Base-by-base conservation (phyloP, 2,888 invertebrate genomes). In the Pyrocoelia pectoralis region DNA sequence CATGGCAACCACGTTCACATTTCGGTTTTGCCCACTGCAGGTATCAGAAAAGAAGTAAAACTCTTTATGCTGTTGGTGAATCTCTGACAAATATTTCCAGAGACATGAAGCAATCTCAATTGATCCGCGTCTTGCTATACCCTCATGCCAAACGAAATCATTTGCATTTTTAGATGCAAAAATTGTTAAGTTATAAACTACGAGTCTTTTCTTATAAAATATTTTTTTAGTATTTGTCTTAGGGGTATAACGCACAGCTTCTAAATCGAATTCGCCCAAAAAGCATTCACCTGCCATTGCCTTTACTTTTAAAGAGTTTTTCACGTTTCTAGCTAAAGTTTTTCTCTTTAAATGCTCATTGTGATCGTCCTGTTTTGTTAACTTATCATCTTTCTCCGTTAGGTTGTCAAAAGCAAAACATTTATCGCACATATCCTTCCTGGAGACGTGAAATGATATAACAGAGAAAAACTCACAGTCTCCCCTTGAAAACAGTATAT, bases 141-240 rank as follows among this genome's bases (percentile, higher is more conserved):
- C 18, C 6, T 53, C 19, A 12, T 53, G 53, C 53, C 40, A 53
- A 33, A 53, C 38, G 18, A n/a, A 53, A 19, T 38, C 19, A 3
- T 10, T 8, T 5, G 41, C 53, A 13, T 40, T 10, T 4, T 40
- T 53, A 6, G 53, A 17, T 1, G 18, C 53, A 18, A 40, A 18
- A 53, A 2, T 12, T 13, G 1, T n/a, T 40, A 29, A 29, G 17
- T 5, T 50, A 13, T 52, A 17, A 2, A 40, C 13, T 10, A n/a
- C 18, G 2, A 28, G 29, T 8, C 9, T 12, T 17, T 17, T 38
- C 12, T n/a, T n/a, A n/a, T n/a, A n/a, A n/a, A n/a, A n/a, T n/a
- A n/a, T n/a, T n/a, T n/a, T n/a, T n/a, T n/a, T 53, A 3, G 14
- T 19, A 19, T 53, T 53, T 4, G 40, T 18, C 8, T 41, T 53